Conservation (phyloP, 2,888 invertebrate genomes). For the Diaprepes abbreviatus region DNA sequence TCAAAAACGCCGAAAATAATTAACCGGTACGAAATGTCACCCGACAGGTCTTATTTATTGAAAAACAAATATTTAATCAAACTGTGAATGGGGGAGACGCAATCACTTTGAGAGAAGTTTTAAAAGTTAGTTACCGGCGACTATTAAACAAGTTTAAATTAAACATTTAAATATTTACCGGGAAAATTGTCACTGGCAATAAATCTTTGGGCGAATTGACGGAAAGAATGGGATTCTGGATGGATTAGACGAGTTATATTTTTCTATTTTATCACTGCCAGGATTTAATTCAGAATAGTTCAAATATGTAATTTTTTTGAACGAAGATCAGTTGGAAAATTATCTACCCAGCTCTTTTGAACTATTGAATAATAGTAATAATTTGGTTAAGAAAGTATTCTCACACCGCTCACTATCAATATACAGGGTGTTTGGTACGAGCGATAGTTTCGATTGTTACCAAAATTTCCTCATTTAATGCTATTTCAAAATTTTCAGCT, state of each 20-base stretch:
- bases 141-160: slow-evolving; percentile 41
- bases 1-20: slow-evolving; percentile 9
- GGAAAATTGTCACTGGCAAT: slow-evolving; percentile 39
- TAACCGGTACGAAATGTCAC: background rate
- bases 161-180: slow-evolving; percentile 42
- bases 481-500: too few species aligned
- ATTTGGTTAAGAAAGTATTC: too few species aligned
- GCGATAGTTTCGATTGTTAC: too few species aligned
- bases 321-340: too few species aligned
- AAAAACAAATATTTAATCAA: slow-evolving; percentile 42
- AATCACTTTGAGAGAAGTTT: slow-evolving; percentile 36
- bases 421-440: too few species aligned
- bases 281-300: too few species aligned
- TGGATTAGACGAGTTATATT: background rate
- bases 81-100: slow-evolving; percentile 14
- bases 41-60: slow-evolving; percentile 30
- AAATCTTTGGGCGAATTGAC: slow-evolving; percentile 25
- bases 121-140: slow-evolving; percentile 30
- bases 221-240: background rate
- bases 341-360: too few species aligned
- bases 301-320: too few species aligned
- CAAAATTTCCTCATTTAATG: too few species aligned
- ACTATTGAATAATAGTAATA: too few species aligned
- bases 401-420: too few species aligned
- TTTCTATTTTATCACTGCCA: too few species aligned